phyloP scores from a whole-genome alignment of 2,113 vertebrate species.

The Puntigrus tetrazona region DNA sequence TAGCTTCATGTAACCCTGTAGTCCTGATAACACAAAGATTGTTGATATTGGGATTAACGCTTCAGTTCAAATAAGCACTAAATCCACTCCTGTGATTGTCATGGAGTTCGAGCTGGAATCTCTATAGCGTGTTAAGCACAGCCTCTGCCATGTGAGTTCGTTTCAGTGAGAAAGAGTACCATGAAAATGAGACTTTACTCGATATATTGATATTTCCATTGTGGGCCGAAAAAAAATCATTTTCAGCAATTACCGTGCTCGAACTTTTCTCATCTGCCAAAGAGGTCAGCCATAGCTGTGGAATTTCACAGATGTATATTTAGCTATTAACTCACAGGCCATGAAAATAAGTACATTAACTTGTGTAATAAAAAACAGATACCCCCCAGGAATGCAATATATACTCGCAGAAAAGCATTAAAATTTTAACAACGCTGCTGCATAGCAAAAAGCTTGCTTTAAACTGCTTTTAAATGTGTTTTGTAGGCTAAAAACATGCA shows the following conservation, averaged over 20 bases:
- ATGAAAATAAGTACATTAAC: conserved; percentile 22
- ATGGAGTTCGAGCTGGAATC: conserved; percentile 16
- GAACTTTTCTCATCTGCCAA: conserved; percentile 23
- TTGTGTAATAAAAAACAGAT: background rate
- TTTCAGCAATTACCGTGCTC: conserved; percentile 42
- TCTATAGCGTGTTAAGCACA: background rate
- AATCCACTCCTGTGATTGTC: conserved; percentile 42
- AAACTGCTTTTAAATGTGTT: background rate
- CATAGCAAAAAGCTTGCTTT: background rate
- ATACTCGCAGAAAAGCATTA: background rate
- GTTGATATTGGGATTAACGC: conserved; percentile 22
- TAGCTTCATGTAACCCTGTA: background rate
- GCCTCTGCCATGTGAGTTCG: background rate
- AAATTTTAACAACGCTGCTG: background rate
- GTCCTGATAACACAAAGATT: conserved; percentile 35
- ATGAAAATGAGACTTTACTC: conserved; percentile 34
- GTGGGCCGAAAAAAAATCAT: conserved; percentile 25
- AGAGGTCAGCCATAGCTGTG: conserved; percentile 28
- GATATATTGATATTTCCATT: conserved; percentile 48
- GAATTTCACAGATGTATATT: conserved; percentile 30
- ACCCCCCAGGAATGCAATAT: background rate
- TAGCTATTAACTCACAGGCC: conserved; percentile 26
- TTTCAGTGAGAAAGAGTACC: conserved; percentile 1
- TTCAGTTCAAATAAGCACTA: conserved; percentile 28
- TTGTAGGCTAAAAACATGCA: background rate